Conservation (phyloP, 1,140 invertebrate genomes). For the Sinonovacula constricta region DNA sequence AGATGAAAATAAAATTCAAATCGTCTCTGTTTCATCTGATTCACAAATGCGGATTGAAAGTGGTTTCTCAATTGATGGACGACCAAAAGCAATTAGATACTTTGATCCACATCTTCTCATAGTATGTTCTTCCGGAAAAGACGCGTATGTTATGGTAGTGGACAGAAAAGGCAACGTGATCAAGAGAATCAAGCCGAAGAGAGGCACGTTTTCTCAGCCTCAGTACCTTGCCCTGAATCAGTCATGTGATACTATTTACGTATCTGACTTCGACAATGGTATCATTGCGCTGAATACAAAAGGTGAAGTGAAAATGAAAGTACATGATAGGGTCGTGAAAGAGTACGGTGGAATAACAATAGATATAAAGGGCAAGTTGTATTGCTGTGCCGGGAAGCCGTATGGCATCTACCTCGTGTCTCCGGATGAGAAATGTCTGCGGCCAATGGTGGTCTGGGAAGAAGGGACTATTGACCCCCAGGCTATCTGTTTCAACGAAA, state of each 20-base stretch:
- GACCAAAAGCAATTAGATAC: constrained; percentile 34
- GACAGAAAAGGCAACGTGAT: constrained; percentile 14
- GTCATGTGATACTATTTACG: neutral
- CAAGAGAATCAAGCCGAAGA: constrained; percentile 24
- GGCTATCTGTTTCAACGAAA: constrained; percentile 25
- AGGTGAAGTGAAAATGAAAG: constrained; percentile 6
- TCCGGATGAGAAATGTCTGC: constrained; percentile 6
- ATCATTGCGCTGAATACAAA: constrained; percentile 20
- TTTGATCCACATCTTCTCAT: constrained; percentile 5
- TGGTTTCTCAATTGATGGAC: constrained; percentile 3
- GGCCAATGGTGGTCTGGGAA: constrained; percentile 24
- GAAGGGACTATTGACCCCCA: constrained; percentile 32
- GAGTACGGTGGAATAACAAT: constrained; percentile 34
- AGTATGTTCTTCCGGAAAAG: constrained; percentile 13
- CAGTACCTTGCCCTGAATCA: constrained; percentile 24
- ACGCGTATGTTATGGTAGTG: neutral
- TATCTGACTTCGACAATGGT: constrained; percentile 37
- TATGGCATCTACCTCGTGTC: constrained; percentile 35
- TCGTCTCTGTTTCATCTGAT: neutral
- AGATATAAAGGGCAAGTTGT: constrained; percentile 10
- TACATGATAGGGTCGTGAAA: neutral
- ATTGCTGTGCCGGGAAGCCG: constrained; percentile 41
- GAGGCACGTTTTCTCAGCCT: constrained; percentile 24
- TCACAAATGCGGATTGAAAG: neutral
- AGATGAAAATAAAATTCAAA: constrained; percentile 15